Evolutionary conservation across 2,888 invertebrate species (phyloP).

Genomic region (Cyrtodaria siliqua): DNA sequence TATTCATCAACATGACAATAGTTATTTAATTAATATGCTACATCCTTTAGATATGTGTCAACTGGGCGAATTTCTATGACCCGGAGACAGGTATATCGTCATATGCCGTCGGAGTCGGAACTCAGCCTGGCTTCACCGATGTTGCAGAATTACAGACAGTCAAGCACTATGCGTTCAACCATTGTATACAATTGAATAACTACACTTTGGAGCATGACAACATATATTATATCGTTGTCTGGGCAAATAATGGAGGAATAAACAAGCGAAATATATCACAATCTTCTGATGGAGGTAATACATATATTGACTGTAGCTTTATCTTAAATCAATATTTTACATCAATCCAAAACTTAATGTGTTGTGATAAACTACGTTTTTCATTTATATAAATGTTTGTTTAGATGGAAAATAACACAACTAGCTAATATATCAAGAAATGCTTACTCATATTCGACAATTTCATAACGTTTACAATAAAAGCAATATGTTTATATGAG

Average conservation of each 20-base stretch:
- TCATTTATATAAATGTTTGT: too few relatives aligned
- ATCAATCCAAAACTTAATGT: too few relatives aligned
- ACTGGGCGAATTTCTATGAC: constrained; percentile 74
- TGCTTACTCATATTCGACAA: too few relatives aligned
- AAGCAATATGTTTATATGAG: too few relatives aligned
- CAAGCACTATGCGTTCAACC: constrained; percentile 29
- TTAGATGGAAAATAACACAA: too few relatives aligned
- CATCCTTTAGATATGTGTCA: constrained; percentile 74
- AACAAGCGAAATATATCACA: constrained; percentile 66
- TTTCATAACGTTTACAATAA: too few relatives aligned
- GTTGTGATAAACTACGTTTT: too few relatives aligned
- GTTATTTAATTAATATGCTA: too few relatives aligned
- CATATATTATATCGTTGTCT: constrained; percentile 62
- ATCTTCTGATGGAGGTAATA: constrained; percentile 67
- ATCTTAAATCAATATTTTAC: too few relatives aligned
- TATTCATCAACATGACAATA: too few relatives aligned
- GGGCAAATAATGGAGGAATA: constrained; percentile 71
- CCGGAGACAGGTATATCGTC: constrained; percentile 71
- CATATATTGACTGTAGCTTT: too few relatives aligned
- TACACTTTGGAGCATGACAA: constrained; percentile 58
- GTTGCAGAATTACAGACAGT: constrained; percentile 45
- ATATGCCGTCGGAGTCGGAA: constrained; percentile 63
- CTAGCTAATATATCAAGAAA: too few relatives aligned
- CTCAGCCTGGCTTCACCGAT: constrained; percentile 36
- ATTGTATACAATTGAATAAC: constrained; percentile 59